Percentiles rank a stretch among this genome's conserved stretches.
Conservation (phyloP, 2,113 vertebrate species). For the Peromyscus polionotus region DNA sequence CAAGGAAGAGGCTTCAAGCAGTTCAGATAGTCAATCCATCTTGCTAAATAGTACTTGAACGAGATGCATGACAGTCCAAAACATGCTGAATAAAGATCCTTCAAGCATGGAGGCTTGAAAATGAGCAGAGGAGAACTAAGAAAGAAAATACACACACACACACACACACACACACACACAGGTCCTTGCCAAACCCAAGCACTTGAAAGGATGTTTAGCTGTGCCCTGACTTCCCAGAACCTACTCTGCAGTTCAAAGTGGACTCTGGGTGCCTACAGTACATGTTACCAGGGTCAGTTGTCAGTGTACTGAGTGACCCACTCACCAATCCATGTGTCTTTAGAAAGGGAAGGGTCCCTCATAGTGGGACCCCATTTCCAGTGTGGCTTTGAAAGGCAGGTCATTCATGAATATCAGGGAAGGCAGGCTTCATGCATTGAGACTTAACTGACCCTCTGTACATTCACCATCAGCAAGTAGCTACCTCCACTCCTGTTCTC, state of each 20-base stretch:
- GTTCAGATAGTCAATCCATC: background rate
- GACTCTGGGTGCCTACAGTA: background rate
- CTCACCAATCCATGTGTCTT: rapidly evolving
- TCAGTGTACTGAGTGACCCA: rapidly evolving
- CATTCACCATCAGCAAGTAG: rapidly evolving
- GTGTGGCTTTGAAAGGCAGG: background rate
- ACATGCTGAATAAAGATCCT: background rate
- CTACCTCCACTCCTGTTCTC: rapidly evolving
- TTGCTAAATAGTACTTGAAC: background rate
- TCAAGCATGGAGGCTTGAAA: background rate
- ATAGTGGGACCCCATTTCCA: no score
- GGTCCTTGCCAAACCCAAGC: background rate
- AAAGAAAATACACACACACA: no score
- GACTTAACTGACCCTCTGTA: rapidly evolving
- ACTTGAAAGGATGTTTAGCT: background rate
- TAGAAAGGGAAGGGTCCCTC: background rate
- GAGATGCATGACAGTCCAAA: background rate
- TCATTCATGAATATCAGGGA: background rate
- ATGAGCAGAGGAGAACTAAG: background rate
- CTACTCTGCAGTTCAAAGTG: background rate
- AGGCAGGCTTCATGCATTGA: rapidly evolving
- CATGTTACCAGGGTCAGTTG: background rate
- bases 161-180: background rate
- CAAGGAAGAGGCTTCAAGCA: background rate
- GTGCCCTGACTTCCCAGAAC: background rate